Evolutionary conservation across 1,140 invertebrate species (phyloP).

Genomic region (Centruroides vittatus): DNA sequence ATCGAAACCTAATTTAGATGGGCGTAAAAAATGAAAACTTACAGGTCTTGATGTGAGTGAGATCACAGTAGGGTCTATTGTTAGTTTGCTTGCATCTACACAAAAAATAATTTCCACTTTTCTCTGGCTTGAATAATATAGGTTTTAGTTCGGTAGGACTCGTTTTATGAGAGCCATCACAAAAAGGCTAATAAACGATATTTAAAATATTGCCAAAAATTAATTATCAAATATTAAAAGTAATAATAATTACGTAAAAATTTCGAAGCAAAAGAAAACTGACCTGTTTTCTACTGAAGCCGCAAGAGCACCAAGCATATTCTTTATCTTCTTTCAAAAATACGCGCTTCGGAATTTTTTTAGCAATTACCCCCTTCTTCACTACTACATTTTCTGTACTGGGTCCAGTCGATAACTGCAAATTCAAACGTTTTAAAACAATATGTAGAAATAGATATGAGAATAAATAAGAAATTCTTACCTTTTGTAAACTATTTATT

Average conservation of each 20-base stretch:
- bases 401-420: neutral
- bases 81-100: constrained; percentile 19
- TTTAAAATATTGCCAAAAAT: neutral
- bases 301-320: constrained; percentile 27
- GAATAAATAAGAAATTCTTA: too few relatives aligned
- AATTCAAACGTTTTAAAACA: too few relatives aligned
- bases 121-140: constrained; percentile 6
- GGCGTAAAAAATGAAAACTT: neutral
- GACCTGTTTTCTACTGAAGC: constrained; percentile 24
- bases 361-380: constrained; percentile 13
- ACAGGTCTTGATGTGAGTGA: constrained; percentile 17
- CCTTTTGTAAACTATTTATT: too few relatives aligned
- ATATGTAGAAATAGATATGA: too few relatives aligned
- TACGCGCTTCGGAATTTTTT: constrained; percentile 16
- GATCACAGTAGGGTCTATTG: constrained; percentile 17
- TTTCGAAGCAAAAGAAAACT: neutral
- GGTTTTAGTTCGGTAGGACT: constrained; percentile 10
- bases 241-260: neutral
- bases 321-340: constrained; percentile 22
- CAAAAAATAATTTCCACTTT: constrained; percentile 8
- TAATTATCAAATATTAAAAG: neutral
- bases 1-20: neutral
- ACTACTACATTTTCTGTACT: neutral
- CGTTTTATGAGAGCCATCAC: constrained; percentile 24
- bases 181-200: constrained; percentile 23